A percentile compares a stretch with the other conserved stretches of the same genome.
Evolutionary conservation across 2,113 vertebrate species (phyloP).

Genomic region (Aspidoscelis tigris): DNA sequence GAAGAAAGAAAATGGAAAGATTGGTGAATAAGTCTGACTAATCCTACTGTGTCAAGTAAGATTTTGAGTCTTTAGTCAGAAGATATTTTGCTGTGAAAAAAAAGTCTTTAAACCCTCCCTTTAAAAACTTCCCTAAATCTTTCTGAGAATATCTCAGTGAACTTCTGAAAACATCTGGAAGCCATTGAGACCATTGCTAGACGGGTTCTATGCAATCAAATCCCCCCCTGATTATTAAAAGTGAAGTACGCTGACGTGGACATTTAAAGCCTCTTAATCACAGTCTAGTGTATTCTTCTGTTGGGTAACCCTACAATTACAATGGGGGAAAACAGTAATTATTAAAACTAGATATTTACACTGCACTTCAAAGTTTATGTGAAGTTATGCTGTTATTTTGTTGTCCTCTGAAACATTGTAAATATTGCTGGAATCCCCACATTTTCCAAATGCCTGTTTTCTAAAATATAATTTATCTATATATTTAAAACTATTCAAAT

Average conservation of each 20-base stretch:
- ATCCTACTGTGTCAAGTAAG: too few species aligned
- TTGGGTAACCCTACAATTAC: not conserved
- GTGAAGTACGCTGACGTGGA: not conserved
- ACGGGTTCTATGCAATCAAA: conserved; percentile 34
- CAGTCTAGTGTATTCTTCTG: conserved; percentile 17
- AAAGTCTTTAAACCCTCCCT: not conserved
- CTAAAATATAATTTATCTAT: too few species aligned
- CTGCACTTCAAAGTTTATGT: not conserved
- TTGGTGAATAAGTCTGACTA: too few species aligned
- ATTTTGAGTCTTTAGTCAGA: too few species aligned
- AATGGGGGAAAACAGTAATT: conserved; percentile 28
- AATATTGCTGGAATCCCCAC: not conserved
- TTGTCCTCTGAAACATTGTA: not conserved
- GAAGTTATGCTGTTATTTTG: not conserved
- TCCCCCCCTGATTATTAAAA: conserved; percentile 37
- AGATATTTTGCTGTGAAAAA: not conserved
- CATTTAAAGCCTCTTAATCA: conserved; percentile 26
- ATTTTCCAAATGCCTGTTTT: not conserved
- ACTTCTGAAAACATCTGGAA: conserved; percentile 54
- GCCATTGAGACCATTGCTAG: conserved; percentile 42
- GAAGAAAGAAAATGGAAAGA: too few species aligned
- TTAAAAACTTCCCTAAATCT: conserved; percentile 34
- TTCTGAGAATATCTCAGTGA: conserved; percentile 26
- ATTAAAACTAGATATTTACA: conserved; percentile 16
- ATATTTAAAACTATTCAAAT: too few species aligned